These are phyloP conservation scores for Brachionus rubens DNA, from an alignment of 1,140 invertebrate species.

Conservation along the genomic window DNA sequence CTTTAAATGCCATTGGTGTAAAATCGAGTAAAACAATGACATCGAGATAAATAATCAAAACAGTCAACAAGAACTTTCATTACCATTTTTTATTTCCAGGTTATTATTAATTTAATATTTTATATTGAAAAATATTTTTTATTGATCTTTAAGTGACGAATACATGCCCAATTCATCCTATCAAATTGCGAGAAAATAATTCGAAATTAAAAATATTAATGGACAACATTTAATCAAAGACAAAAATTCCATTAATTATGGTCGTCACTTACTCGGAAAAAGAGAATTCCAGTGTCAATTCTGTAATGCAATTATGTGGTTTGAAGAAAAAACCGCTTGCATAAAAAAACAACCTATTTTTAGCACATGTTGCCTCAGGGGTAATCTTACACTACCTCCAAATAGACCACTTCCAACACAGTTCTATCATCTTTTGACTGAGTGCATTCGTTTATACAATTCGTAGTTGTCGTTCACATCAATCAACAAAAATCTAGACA, in stretches of 20 bases:
- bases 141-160: slow-evolving; percentile 8
- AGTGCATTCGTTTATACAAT: slow-evolving; percentile 15
- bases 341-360: background rate
- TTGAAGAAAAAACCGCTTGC: background rate
- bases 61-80: too few relatives aligned
- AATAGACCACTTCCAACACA: background rate
- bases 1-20: too few relatives aligned
- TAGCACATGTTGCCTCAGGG: background rate
- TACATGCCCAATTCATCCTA: background rate
- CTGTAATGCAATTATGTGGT: background rate
- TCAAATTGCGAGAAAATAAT: background rate
- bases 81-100: too few relatives aligned
- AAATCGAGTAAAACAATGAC: too few relatives aligned
- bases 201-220: background rate
- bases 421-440: slow-evolving; percentile 1
- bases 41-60: too few relatives aligned
- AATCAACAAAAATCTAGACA: background rate
- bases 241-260: background rate
- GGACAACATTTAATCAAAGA: background rate
- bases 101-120: too few relatives aligned
- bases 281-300: background rate
- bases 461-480: background rate
- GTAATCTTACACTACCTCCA: background rate
- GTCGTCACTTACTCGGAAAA: background rate
- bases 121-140: too few relatives aligned